phyloP scores from a whole-genome alignment of 2,113 vertebrate genomes.

The Paramormyrops kingsleyae region DNA sequence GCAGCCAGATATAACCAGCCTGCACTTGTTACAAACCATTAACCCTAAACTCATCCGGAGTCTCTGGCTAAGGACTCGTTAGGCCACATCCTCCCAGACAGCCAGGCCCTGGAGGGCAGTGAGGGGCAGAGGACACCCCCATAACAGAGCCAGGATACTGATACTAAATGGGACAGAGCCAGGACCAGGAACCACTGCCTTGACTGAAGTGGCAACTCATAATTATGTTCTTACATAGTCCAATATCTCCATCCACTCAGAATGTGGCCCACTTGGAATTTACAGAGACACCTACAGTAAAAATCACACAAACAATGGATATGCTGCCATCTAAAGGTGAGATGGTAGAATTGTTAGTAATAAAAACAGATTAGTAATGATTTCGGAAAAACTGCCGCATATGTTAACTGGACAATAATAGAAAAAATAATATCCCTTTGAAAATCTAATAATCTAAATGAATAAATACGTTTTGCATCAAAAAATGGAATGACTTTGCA shows the following conservation, averaged over 20 bases:
- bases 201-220: not conserved
- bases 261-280: not conserved
- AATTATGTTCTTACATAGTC: not conserved
- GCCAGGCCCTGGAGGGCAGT: conserved; percentile 56
- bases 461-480: not conserved
- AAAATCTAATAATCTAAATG: not conserved
- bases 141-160: not conserved
- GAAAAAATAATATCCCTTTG: not conserved
- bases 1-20: not conserved
- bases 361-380: conserved; percentile 25
- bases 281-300: not conserved
- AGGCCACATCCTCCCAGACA: conserved; percentile 41
- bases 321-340: conserved; percentile 6
- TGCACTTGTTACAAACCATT: conserved; percentile 19
- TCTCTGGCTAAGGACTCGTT: conserved; percentile 5
- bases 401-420: conserved; percentile 4
- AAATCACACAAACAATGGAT: not conserved
- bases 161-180: not conserved
- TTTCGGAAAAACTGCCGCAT: not conserved
- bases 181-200: not conserved
- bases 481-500: not conserved
- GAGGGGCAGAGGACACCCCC: not conserved
- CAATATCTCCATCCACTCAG: not conserved
- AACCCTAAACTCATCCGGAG: conserved; percentile 17
- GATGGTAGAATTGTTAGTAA: not conserved